A percentile compares a stretch with the other conserved stretches of the same genome.
Conservation (phyloP, 2,113 vertebrate species). For the Gnathonemus echidnorhynchus region DNA sequence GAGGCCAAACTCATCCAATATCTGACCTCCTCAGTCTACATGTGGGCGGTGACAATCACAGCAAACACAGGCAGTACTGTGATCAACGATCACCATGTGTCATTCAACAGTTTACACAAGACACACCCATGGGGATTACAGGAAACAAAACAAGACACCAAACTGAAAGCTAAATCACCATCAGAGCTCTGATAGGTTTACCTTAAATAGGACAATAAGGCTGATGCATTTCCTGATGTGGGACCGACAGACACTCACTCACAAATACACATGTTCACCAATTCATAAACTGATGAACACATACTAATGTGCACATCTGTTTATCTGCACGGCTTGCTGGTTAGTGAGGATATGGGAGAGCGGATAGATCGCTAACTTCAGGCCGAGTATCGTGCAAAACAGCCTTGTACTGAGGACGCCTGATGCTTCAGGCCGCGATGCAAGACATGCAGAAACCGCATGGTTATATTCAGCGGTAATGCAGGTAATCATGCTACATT, state of each 20-base stretch:
- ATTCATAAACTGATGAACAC: background rate
- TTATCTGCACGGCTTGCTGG: background rate
- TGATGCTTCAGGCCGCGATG: background rate
- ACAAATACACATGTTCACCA: background rate
- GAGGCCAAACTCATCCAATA: background rate
- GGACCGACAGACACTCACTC: background rate
- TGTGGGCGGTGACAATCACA: background rate
- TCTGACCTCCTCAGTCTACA: background rate
- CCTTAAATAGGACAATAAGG: background rate
- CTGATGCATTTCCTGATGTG: background rate
- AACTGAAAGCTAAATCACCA: background rate
- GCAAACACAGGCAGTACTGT: background rate
- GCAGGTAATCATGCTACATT: background rate
- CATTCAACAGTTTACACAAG: background rate
- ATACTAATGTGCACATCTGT: background rate
- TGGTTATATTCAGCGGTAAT: background rate
- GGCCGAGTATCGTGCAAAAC: background rate
- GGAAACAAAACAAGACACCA: background rate
- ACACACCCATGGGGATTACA: background rate
- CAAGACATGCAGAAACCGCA: background rate
- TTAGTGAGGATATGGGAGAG: background rate
- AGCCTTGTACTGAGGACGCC: background rate
- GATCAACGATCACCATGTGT: background rate
- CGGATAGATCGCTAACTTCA: background rate
- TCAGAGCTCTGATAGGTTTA: background rate